Evolutionary conservation across 2,797 vertebrate species (phyloP).

Genomic region (Aulostomus chinensis): DNA sequence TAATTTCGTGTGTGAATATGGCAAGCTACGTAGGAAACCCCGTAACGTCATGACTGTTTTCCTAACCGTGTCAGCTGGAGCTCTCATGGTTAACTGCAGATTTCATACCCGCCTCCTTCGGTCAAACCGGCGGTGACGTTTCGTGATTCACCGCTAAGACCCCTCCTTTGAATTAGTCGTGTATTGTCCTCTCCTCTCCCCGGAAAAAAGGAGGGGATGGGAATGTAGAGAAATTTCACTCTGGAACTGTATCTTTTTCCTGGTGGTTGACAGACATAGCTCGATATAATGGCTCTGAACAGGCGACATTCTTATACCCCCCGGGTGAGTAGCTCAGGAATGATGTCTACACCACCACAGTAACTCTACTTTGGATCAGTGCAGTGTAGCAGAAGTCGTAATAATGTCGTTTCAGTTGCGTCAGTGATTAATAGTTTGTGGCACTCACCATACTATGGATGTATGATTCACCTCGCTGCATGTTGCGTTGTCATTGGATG

Average conservation of each 20-base stretch:
- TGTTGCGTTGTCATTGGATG: conserved; percentile 5
- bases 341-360: too few relatives aligned
- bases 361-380: background rate
- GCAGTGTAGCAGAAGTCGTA: background rate
- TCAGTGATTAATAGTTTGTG: background rate
- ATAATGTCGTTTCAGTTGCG: background rate
- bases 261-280: conserved; percentile 8
- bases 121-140: conserved; percentile 45
- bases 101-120: conserved; percentile 8
- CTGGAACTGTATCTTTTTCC: conserved; percentile 2
- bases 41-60: too few relatives aligned
- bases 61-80: background rate
- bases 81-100: background rate
- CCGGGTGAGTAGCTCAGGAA: conserved; percentile 72
- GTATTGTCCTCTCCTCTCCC: background rate
- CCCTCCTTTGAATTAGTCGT: conserved; percentile 36
- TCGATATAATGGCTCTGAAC: conserved; percentile 59
- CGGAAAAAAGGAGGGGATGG: conserved; percentile 14
- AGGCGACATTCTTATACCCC: conserved; percentile 73
- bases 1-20: too few relatives aligned
- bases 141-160: conserved; percentile 13
- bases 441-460: conserved; percentile 50
- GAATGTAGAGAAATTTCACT: conserved; percentile 8
- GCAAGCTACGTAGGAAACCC: too few relatives aligned
- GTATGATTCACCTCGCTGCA: background rate